phyloP scores from a whole-genome alignment of 2,797 vertebrate genomes.

The Lepilemur septentrionalis region DNA sequence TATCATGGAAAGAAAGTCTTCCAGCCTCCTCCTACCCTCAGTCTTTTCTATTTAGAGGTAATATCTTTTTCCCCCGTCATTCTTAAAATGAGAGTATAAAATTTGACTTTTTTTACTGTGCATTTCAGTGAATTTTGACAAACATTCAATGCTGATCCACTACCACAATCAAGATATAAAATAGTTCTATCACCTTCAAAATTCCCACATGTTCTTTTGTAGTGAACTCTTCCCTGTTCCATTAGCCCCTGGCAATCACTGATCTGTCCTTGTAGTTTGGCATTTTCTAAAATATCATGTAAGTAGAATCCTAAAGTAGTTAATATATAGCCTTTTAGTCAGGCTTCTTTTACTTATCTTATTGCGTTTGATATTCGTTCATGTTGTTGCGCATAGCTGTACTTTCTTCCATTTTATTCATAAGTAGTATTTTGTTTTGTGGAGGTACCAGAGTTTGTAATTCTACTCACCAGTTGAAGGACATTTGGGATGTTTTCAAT shows the following conservation, averaged over 20 bases:
- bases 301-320: no score
- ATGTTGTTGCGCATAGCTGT: no score
- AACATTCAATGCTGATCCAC: no score
- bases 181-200: fast-evolving
- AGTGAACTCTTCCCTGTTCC: no score
- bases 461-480: not conserved
- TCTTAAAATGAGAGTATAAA: not conserved
- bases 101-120: not conserved
- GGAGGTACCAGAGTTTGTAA: not conserved
- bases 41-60: not conserved
- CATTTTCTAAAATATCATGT: not conserved
- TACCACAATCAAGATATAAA: not conserved
- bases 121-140: not conserved
- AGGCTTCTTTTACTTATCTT: not conserved
- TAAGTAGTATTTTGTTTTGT: not conserved
- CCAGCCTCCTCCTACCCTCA: no score
- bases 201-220: fast-evolving
- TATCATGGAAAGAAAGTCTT: not conserved
- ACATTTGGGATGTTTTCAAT: not conserved
- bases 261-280: not conserved
- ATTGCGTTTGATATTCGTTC: fast-evolving
- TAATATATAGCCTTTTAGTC: no score
- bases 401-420: not conserved
- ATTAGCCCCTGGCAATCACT: not conserved
- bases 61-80: not conserved